Conservation (phyloP, 2,113 vertebrate species). For the Antechinus flavipes region DNA sequence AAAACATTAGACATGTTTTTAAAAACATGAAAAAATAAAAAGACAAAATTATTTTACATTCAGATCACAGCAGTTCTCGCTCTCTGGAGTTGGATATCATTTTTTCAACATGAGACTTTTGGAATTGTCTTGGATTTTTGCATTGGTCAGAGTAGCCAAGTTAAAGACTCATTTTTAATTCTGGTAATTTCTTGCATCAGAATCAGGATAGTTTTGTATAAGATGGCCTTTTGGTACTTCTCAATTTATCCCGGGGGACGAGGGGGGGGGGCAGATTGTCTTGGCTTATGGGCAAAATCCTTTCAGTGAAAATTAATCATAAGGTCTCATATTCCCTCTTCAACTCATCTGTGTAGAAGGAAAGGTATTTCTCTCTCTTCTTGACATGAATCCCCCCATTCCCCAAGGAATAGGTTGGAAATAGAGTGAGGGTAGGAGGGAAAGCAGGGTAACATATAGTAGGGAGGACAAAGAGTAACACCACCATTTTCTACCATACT, state of each 20-base stretch:
- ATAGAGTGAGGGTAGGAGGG: not conserved
- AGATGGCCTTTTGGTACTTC: not conserved
- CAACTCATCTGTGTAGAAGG: not conserved
- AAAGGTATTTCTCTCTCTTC: not conserved
- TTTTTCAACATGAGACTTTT: too few species aligned
- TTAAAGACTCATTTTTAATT: too few species aligned
- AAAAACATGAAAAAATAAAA: too few species aligned
- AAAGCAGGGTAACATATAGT: too few species aligned
- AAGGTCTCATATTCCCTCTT: not conserved
- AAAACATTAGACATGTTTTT: too few species aligned
- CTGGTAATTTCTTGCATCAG: too few species aligned
- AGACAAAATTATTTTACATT: too few species aligned
- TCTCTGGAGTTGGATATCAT: too few species aligned
- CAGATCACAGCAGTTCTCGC: too few species aligned
- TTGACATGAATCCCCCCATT: not conserved
- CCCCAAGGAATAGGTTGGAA: not conserved
- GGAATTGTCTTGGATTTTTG: too few species aligned
- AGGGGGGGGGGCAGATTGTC: not conserved
- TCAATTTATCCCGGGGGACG: not conserved
- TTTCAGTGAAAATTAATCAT: not conserved
- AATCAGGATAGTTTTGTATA: not conserved
- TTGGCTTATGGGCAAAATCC: not conserved
- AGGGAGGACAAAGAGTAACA: not conserved
- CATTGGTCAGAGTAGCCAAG: too few species aligned
- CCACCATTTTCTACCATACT: not conserved